phyloP scores from a whole-genome alignment of 2,797 vertebrate genomes.

The Diplodus puntazzo region DNA sequence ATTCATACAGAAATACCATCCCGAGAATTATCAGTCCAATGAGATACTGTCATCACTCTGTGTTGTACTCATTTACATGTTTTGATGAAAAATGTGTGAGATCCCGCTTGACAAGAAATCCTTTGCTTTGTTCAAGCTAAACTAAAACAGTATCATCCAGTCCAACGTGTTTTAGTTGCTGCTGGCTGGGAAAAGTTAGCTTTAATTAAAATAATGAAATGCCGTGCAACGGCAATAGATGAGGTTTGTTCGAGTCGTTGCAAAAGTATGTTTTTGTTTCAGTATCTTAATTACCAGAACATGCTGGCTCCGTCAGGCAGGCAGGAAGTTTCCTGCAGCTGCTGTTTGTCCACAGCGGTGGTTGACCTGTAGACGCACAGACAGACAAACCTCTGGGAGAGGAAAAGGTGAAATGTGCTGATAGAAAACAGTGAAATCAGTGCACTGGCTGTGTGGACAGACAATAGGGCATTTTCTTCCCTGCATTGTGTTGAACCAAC shows the following conservation, averaged over 20 bases:
- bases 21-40: conserved; percentile 16
- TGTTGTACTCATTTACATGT: conserved; percentile 15
- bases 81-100: conserved; percentile 29
- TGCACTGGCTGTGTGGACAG: background rate
- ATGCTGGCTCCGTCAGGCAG: conserved; percentile 34
- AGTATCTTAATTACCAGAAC: conserved; percentile 47
- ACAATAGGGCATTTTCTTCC: background rate
- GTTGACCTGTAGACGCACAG: conserved; percentile 16
- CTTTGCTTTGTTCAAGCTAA: conserved; percentile 24
- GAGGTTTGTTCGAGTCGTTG: conserved; percentile 49
- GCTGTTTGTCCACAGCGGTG: conserved; percentile 33
- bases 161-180: conserved; percentile 43
- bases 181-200: conserved; percentile 11
- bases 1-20: conserved; percentile 31
- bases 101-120: conserved; percentile 14
- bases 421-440: conserved; percentile 22
- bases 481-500: background rate
- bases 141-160: conserved; percentile 44
- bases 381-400: conserved; percentile 19
- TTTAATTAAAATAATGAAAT: conserved; percentile 13
- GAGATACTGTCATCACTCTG: conserved; percentile 27
- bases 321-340: conserved; percentile 52
- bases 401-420: conserved; percentile 14
- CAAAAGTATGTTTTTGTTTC: conserved; percentile 55
- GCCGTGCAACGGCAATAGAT: conserved; percentile 26